phyloP scores from a whole-genome alignment of 2,888 invertebrate species.

The Ametastegia equiseti region DNA sequence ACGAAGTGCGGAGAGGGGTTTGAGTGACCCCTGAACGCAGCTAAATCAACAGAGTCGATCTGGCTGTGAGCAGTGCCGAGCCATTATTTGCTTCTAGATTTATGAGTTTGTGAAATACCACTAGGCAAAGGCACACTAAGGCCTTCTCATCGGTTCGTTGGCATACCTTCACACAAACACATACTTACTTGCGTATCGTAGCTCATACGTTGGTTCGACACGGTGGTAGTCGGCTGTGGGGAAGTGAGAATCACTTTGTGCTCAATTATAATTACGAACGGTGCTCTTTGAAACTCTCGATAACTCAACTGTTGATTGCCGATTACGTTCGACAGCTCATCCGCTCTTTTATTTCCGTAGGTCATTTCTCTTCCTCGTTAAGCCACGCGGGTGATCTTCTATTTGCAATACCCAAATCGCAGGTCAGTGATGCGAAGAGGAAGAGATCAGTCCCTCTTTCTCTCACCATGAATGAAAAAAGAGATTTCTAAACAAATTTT shows the following conservation, averaged over 20 bases:
- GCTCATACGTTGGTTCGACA: not conserved
- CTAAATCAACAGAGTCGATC: slow-evolving; percentile 72
- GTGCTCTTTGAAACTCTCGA: slow-evolving; percentile 68
- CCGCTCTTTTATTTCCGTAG: slow-evolving; percentile 38
- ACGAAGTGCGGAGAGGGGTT: slow-evolving; percentile 11
- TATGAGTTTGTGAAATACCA: slow-evolving; percentile 70
- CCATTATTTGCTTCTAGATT: slow-evolving; percentile 75
- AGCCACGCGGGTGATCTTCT: slow-evolving; percentile 16
- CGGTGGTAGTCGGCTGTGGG: not conserved
- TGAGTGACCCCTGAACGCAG: slow-evolving; percentile 70
- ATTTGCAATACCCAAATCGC: slow-evolving; percentile 19
- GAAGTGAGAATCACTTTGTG: slow-evolving; percentile 70
- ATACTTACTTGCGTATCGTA: slow-evolving; percentile 18
- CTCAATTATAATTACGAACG: slow-evolving; percentile 67
- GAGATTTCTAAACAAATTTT: not conserved
- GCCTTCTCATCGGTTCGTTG: slow-evolving; percentile 42
- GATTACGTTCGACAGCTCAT: slow-evolving; percentile 55
- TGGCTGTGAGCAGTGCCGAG: slow-evolving; percentile 66
- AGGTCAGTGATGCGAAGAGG: not conserved
- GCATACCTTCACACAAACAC: slow-evolving; percentile 13
- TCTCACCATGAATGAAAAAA: not conserved
- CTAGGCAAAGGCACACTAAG: slow-evolving; percentile 46
- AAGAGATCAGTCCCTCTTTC: not conserved
- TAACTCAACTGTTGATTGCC: slow-evolving; percentile 68
- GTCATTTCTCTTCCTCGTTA: slow-evolving; percentile 40